Base-by-base conservation (phyloP, 2,113 vertebrate species). In the Hystrix cristata region DNA sequence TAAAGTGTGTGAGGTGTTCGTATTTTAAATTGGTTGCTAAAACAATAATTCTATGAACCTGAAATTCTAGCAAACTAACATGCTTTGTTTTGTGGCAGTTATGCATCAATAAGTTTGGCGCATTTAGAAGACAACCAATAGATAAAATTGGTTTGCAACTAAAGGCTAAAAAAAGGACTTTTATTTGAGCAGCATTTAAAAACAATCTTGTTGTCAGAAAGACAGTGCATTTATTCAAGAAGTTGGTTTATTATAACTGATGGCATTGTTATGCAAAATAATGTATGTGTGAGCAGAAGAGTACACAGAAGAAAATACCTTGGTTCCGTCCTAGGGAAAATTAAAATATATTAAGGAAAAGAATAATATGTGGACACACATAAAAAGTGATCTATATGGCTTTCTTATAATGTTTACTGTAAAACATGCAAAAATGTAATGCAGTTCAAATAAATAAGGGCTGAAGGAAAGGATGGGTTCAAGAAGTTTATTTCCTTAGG, bases 1-100 rank as follows among this genome's bases (percentile, higher is more conserved):
- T 87, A 90, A 76, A 87, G 3, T 93, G 1, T 82, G 53, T 90
- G 51, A 87, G 12, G n/a, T 97, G 13, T 34, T 94, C 19, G 43
- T 91, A 60, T 78, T 96, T 95, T 38, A 87, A 72, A 29, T 86
- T 89, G n/a, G 19, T 89, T 92, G 29, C 21, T 71, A 86, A 95
- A 90, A 90, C 48, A 62, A 43, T 57, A 94, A 93, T 67, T 90
- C 21, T 53, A 95, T 81, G 87, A 80, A 78, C 27, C 25, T 82
- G 60, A 83, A 93, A 64, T 60, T 86, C 71, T 51, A 85, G 29
- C 82, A 96, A 92, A 90, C 25, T 60, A 76, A 92, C 76, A 23
- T 38, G n/a, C 86, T 86, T 85, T 81, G 46, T 34, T 89, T 27
- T 16, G 67, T 84, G 62, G 31, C 21, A 80, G 48, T 80, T 86